Evolutionary conservation across 2,797 vertebrate species (phyloP).

Genomic region (Sebastes matsubarae): DNA sequence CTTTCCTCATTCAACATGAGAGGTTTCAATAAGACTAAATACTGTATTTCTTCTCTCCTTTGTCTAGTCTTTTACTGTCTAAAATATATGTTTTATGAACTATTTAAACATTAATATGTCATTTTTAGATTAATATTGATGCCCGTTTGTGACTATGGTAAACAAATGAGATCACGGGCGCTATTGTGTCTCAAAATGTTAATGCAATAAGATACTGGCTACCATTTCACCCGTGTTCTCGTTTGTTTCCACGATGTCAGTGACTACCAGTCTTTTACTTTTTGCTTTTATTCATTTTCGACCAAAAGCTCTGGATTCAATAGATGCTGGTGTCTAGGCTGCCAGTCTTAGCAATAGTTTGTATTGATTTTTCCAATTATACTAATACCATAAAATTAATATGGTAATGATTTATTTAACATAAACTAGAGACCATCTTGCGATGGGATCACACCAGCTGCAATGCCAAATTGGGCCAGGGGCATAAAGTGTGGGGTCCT

Average conservation of each 20-base stretch:
- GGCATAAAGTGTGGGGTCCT: too few relatives aligned
- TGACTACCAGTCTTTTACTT: not conserved
- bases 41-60: not conserved
- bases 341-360: not conserved
- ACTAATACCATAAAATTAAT: not conserved
- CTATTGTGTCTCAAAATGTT: not conserved
- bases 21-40: conserved; percentile 14
- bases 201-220: too few relatives aligned
- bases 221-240: too few relatives aligned
- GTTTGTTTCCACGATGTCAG: not conserved
- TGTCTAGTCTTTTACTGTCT: not conserved
- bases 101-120: not conserved
- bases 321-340: not conserved
- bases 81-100: not conserved
- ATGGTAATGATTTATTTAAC: not conserved
- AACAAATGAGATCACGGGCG: not conserved
- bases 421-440: too few relatives aligned
- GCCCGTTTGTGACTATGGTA: not conserved
- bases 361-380: not conserved
- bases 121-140: not conserved
- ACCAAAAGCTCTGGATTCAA: not conserved
- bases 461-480: too few relatives aligned
- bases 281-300: not conserved
- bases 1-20: conserved; percentile 24
- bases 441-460: too few relatives aligned